These are phyloP conservation scores for Protosalanx chinensis DNA, from an alignment of 2,797 vertebrate genomes.

Conservation along the genomic window DNA sequence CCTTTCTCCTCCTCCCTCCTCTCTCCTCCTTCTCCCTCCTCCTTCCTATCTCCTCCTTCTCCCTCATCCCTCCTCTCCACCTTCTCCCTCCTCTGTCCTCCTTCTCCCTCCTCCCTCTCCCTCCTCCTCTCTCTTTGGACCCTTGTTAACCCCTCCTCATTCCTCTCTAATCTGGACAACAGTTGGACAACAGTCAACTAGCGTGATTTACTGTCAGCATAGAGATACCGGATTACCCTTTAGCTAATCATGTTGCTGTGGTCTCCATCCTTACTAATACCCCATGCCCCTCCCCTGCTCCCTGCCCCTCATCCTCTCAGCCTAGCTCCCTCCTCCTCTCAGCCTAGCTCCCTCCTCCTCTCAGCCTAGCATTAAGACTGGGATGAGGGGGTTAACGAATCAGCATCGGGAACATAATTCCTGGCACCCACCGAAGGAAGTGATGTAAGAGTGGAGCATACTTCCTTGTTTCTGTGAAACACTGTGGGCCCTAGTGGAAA, in stretches of 20 bases:
- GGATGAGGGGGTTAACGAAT: conserved; percentile 42
- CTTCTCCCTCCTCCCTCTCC: conserved; percentile 31
- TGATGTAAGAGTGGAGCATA: neutral
- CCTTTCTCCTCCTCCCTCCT: neutral
- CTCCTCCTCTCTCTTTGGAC: conserved; percentile 31
- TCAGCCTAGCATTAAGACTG: conserved; percentile 22
- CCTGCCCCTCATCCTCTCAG: neutral
- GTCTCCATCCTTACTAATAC: conserved; percentile 26
- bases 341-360: conserved; percentile 16
- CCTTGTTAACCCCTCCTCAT: conserved; percentile 36
- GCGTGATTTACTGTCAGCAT: no score
- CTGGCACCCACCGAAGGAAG: neutral
- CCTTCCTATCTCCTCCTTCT: conserved; percentile 16
- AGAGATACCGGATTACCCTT: no score
- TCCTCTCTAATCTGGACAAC: conserved; percentile 37
- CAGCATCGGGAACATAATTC: conserved; percentile 5
- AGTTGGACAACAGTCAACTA: conserved; percentile 37
- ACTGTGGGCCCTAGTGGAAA: no score
- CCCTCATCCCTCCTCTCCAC: no score
- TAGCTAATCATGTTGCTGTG: conserved; percentile 31
- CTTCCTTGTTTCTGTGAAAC: no score
- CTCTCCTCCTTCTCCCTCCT: conserved; percentile 41
- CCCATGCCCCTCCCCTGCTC: conserved; percentile 13
- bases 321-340: conserved; percentile 16
- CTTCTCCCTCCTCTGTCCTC: neutral